Evolutionary conservation across 2,113 vertebrate genomes (phyloP), one percentile per base, ranked within the genome.

Genomic region (Coreoperca whiteheadi): DNA sequence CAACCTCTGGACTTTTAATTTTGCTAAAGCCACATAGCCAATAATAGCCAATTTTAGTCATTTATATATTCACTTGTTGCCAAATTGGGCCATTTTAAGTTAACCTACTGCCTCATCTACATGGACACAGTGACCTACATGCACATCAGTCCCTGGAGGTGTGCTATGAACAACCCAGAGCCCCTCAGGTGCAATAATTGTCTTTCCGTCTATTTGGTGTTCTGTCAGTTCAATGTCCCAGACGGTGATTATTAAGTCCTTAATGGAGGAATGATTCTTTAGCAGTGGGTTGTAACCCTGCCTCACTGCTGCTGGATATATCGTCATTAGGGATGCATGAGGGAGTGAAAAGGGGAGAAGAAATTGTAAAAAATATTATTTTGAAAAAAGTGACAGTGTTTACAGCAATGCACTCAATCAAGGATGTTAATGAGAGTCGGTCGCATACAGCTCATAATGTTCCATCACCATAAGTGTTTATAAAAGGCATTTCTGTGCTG

Each of bases 221-320:
- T 70, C 69, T 68, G 48, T 76, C 63, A 77, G 30, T 64, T 79
- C 76, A 61, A 28, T 60, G 32, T 63, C 68, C 74, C 61, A 32
- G 30, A 78, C 61, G 21, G 41, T 63, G 82, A 86, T 84, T 85
- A 77, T 85, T 66, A 83, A 32, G 59, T 57, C 32, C 30, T 68
- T 85, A 83, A 88, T 86, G 56, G 50, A 46, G 18, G 12, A 81
- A 69, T 14, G 30, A 88, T 75, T 48, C 37, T 83, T 8, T 70
- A 72, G 50, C 37, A 61, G 37, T 10, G 12, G 78, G 66, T 60
- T 88, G 59, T 81, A 73, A 65, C 61, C 76, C 9, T 51, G 23
- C 41, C 43, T 83, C 59, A 60, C 43, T 87, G 48, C 25, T 70
- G 82, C 90, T 81, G 50, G 73, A 85, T 80, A 37, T 48, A 65